Evolutionary conservation across 53 echinoderm and acorn worm genomes (phyloP), one percentile per base, ranked within the genome.

Genomic region (Echinometra lucunter): DNA sequence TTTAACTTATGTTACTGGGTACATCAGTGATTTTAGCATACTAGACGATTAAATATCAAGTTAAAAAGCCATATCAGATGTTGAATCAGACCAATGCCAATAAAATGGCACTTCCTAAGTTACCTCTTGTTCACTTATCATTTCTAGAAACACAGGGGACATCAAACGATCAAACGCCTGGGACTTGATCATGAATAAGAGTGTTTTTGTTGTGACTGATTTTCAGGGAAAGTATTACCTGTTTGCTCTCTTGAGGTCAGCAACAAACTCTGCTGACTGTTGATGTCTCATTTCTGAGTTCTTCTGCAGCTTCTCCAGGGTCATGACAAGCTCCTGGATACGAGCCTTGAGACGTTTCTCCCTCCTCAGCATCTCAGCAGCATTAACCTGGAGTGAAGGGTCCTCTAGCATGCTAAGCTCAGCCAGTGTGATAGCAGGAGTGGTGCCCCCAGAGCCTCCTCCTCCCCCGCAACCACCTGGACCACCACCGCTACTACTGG

Each of bases 261-360:
- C 96, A n/a, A 99, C 98, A 95, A 99, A 99, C 95, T 99, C 98
- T 7, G 99, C 98, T 1, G 98, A 98, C 92, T 99, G 99, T 93
- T 99, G 99, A 49, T 99, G 99, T 30, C 99, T 96, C 94, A 99
- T 74, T 96, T 99, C 99, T 4, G 99, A 99, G 94, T 96, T 99
- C 96, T 96, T 97, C 97, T 99, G 99, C 0, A 99, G 96, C 92
- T 99, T 99, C 96, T 99, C 99, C 28, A 99, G 95, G n/a, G 99
- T 99, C 47, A 94, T 37, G 30, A 98, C 98, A 89, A 98, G 95
- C 94, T 98, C 99, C n/a, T 97, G 97, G 91, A 98, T 95, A 91
- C 98, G 96, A 47, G 96, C 88, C 83, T 98, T 97, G 53, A 99
- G 96, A 57, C 96, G 96, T 95, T 96, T 97, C 95, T 99, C 99